A percentile compares a stretch with the other conserved stretches of the same genome.
phyloP scores from a whole-genome alignment of 92 coral and sea anemone genomes.

The Hydrozoanthus gracilis region DNA sequence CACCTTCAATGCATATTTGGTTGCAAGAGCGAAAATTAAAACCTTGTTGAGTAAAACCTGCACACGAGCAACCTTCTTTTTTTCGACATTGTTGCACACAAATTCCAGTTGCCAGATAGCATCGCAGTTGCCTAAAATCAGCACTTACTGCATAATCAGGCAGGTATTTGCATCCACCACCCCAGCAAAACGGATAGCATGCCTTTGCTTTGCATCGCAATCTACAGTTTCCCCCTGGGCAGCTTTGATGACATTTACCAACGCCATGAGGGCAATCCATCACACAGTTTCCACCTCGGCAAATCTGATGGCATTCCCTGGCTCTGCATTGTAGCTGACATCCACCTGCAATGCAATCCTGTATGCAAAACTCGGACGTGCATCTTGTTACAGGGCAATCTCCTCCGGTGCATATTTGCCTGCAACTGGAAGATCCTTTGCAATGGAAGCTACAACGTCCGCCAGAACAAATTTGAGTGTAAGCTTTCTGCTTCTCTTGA shows the following conservation, averaged over 20 bases:
- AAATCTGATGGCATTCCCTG: constrained; percentile 62
- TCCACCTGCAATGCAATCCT: constrained; percentile 66
- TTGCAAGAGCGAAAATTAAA: constrained; percentile 51
- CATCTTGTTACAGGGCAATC: constrained; percentile 60
- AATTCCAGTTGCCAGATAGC: constrained; percentile 45
- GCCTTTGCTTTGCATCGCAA: constrained; percentile 67
- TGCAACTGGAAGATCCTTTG: constrained; percentile 55
- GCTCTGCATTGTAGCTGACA: constrained; percentile 61
- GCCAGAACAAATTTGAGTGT: constrained; percentile 65
- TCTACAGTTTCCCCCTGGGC: constrained; percentile 73
- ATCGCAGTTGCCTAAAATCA: not conserved
- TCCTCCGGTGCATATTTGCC: constrained; percentile 67
- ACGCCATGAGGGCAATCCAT: constrained; percentile 56
- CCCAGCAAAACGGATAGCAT: constrained; percentile 68
- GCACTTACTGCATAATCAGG: constrained; percentile 57
- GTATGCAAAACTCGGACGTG: constrained; percentile 60
- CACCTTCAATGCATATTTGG: constrained; percentile 69
- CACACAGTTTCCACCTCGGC: constrained; percentile 65
- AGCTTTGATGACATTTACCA: constrained; percentile 66
- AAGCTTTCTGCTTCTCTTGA: constrained; percentile 56
- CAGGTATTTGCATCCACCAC: constrained; percentile 63
- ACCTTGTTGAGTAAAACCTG: constrained; percentile 30
- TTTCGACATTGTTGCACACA: constrained; percentile 68
- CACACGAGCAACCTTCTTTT: constrained; percentile 60
- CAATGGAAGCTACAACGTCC: constrained; percentile 73